Evolutionary conservation across 2,797 vertebrate species (phyloP).

Genomic region (Pipistrellus pygmaeus): DNA sequence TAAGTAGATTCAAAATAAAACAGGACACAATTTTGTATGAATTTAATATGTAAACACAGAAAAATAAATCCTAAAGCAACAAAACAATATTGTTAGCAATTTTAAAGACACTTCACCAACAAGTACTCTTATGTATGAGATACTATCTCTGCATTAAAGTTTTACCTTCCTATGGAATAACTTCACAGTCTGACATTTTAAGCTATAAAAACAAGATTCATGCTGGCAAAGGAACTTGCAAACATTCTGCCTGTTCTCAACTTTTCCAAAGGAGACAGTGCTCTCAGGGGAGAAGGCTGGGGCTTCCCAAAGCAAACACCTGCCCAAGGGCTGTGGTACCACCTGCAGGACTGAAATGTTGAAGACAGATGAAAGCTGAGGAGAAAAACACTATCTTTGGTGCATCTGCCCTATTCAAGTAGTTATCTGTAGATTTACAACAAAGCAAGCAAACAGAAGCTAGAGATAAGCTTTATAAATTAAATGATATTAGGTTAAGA

Average conservation of each 20-base stretch:
- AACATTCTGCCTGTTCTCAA: background rate
- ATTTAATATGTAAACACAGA: conserved; percentile 75
- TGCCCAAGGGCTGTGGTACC: background rate
- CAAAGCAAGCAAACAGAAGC: background rate
- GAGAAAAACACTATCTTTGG: background rate
- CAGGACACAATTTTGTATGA: conserved; percentile 56
- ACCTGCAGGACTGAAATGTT: background rate
- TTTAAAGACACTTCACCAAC: conserved; percentile 61
- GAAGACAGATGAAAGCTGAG: background rate
- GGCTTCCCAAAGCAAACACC: background rate
- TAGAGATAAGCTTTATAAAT: background rate
- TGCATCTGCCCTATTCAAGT: background rate
- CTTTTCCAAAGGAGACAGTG: background rate
- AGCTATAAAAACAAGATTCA: conserved; percentile 52
- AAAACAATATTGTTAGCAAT: conserved; percentile 47
- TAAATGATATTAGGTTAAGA: background rate
- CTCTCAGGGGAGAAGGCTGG: background rate
- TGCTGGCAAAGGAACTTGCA: conserved; percentile 35
- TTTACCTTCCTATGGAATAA: conserved; percentile 39
- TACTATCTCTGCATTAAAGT: conserved; percentile 17
- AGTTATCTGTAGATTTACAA: background rate
- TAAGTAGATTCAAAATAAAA: conserved; percentile 57
- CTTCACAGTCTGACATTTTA: conserved; percentile 56
- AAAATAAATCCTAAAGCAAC: conserved; percentile 64
- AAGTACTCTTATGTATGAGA: conserved; percentile 6